Percentiles rank a stretch among this genome's conserved stretches.
These are phyloP conservation scores for Scalopus aquaticus DNA, from an alignment of 2,113 vertebrate species.

Conservation along the genomic window DNA sequence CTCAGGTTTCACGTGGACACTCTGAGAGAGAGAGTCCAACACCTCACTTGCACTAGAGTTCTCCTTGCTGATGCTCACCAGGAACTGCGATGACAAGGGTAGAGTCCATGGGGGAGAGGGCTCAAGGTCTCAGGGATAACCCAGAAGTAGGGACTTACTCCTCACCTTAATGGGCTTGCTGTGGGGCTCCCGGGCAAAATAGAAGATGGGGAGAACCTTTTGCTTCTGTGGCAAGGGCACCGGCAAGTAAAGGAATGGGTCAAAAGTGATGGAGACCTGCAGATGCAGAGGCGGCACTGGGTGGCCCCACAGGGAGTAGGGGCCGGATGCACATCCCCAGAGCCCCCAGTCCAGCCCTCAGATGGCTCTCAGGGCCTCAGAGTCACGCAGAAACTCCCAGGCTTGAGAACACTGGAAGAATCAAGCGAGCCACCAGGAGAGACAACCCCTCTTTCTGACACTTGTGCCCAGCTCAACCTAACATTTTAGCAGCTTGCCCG, in stretches of 20 bases:
- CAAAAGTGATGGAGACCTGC: slow-evolving; percentile 99
- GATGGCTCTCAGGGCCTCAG: background rate
- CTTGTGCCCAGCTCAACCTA: background rate
- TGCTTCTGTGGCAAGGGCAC: slow-evolving; percentile 98
- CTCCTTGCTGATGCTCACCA: slow-evolving; percentile 98
- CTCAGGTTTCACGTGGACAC: slow-evolving; percentile 91
- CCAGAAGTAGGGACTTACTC: background rate
- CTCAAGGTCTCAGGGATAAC: background rate
- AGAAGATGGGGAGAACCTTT: slow-evolving; percentile 96
- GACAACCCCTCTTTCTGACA: background rate
- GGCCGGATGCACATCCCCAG: background rate
- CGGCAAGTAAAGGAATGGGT: slow-evolving; percentile 97
- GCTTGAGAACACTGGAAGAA: background rate
- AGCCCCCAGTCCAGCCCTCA: background rate
- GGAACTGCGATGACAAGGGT: slow-evolving; percentile 86
- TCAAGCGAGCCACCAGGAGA: background rate
- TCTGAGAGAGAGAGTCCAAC: slow-evolving; percentile 94
- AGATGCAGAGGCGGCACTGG: background rate
- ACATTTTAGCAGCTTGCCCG: background rate
- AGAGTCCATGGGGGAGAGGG: fast-evolving
- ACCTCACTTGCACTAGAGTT: slow-evolving; percentile 95
- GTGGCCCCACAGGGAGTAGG: background rate
- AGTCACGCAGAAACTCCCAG: background rate
- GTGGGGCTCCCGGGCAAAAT: slow-evolving; percentile 96
- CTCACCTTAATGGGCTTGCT: slow-evolving; percentile 97